Percentiles rank a stretch among this genome's conserved stretches.
Evolutionary conservation across 1,140 invertebrate species (phyloP).

Genomic region (Sminthurides bifidus): DNA sequence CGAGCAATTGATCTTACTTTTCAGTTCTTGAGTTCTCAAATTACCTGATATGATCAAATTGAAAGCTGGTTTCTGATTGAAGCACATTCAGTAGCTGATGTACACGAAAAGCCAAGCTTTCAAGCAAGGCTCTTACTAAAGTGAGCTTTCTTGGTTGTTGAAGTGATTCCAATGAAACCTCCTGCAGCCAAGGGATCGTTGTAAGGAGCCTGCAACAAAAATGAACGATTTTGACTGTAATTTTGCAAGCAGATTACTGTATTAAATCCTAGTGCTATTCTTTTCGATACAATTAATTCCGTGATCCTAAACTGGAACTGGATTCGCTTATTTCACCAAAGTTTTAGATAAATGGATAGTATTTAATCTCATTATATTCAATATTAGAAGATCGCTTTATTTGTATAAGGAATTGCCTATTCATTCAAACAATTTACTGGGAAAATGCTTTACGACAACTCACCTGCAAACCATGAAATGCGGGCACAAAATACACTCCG

Average conservation of each 20-base stretch:
- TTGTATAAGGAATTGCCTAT: background rate
- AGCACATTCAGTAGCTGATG: slow-evolving; percentile 60
- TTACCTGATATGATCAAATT: slow-evolving; percentile 50
- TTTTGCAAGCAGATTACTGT: no score
- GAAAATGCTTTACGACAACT: slow-evolving; percentile 33
- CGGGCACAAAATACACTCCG: slow-evolving; percentile 80
- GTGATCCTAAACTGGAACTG: no score
- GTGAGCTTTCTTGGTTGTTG: slow-evolving; percentile 62
- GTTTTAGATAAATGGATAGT: no score
- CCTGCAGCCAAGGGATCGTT: slow-evolving; percentile 69
- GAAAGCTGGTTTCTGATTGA: slow-evolving; percentile 49
- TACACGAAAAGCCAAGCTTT: slow-evolving; percentile 75
- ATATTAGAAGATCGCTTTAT: no score
- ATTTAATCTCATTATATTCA: no score
- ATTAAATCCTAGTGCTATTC: no score
- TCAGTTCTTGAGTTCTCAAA: background rate
- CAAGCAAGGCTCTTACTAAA: slow-evolving; percentile 68
- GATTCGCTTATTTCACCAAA: no score
- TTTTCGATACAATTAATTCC: no score
- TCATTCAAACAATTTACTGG: slow-evolving; percentile 12
- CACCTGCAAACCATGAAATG: slow-evolving; percentile 81
- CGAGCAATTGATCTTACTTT: background rate
- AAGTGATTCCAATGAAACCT: slow-evolving; percentile 73
- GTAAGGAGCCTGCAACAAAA: slow-evolving; percentile 58
- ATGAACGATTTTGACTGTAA: no score